Evolutionary conservation across 2,113 vertebrate genomes (phyloP), one percentile per base, ranked within the genome.

Genomic region (Coryphaenoides rupestris): DNA sequence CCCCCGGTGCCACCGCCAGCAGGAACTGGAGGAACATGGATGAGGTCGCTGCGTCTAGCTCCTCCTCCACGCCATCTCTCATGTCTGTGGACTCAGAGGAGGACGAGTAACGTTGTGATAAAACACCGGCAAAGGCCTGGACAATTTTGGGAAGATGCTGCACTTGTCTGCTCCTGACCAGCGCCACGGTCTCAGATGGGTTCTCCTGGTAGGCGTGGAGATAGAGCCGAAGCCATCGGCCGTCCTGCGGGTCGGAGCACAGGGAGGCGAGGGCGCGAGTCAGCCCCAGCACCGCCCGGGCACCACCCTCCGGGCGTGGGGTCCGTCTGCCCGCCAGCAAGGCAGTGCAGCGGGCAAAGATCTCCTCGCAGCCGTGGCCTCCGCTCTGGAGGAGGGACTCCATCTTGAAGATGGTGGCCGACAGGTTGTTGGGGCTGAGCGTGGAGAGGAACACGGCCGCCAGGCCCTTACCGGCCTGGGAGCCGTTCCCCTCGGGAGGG

Each of bases 361-460:
- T 95, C 62, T 96, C 93, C 62, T 84, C 73, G 0, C 75, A 89
- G 50, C 84, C 70, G 23, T 65, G 73, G 0, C 91, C 90, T 0
- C 19, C 85, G 12, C 74, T 80, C 26, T 93, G 86, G 70, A 94
- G 80, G 1, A 91, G 66, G 19, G 88, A 86, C 13, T 93, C 92
- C 92, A 98, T 91, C 69, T 89, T 84, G 63, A 89, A 93, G 22
- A 94, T 71, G 0, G 87, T 89, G 0, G 94, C 88, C 0, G 81
- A 84, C 9, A 92, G 66, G 40, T 93, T 96, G 78, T 88, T 77
- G 0, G 95, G 96, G 63, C 81, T 82, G 2, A 98, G 78, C 0
- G 89, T 81, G 17, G 92, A 94, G 24, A 99, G 92, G 67, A 98
- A 95, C 56, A 93, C 54, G 0, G 93, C 93, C 0, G 89, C 92